phyloP scores from a whole-genome alignment of 2,888 invertebrate genomes.

The Epirrhoe tristata region DNA sequence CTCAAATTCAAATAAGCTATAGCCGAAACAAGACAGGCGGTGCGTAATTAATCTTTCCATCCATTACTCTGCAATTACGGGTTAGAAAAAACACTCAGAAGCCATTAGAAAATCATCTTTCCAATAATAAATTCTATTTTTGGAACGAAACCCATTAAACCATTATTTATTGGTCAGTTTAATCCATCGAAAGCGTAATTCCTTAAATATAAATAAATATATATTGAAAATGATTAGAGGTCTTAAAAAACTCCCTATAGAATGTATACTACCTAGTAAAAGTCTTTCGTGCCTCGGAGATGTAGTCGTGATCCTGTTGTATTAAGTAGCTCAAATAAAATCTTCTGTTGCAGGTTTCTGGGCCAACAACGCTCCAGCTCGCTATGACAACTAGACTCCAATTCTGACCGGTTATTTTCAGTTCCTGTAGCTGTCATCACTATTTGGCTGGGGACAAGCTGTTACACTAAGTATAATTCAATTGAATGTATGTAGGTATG shows the following conservation, averaged over 20 bases:
- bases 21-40: constrained; percentile 23
- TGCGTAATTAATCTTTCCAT: constrained; percentile 29
- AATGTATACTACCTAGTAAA: no score
- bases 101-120: constrained; percentile 11
- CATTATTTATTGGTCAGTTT: not conserved
- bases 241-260: no score
- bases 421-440: constrained; percentile 54
- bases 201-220: no score
- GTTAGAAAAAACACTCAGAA: constrained; percentile 17
- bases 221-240: no score
- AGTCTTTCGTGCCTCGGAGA: no score
- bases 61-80: constrained; percentile 19
- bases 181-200: not conserved
- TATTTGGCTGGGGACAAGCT: constrained; percentile 56
- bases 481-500: not conserved
- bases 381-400: constrained; percentile 74
- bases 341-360: constrained; percentile 65
- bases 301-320: not conserved
- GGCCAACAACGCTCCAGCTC: constrained; percentile 66
- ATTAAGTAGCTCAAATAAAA: not conserved
- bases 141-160: not conserved
- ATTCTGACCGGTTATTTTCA: constrained; percentile 51
- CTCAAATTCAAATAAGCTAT: constrained; percentile 34
- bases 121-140: constrained; percentile 32
- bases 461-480: constrained; percentile 48